Percentiles rank a stretch among this genome's conserved stretches.
These are phyloP conservation scores for Distichodus sexfasciatus DNA, from an alignment of 2,797 vertebrate species.

Conservation along the genomic window DNA sequence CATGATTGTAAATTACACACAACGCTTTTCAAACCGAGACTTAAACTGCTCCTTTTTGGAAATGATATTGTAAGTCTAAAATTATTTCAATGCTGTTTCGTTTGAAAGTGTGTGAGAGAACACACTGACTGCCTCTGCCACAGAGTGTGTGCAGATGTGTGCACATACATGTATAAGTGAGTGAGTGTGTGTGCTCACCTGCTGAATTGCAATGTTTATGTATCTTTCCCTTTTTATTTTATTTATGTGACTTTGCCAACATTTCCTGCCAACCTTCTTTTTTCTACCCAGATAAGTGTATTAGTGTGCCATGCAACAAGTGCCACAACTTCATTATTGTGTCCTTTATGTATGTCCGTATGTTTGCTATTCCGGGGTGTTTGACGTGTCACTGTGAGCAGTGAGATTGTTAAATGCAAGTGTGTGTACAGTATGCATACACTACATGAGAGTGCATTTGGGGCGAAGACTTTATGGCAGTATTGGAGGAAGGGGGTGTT, in stretches of 20 bases:
- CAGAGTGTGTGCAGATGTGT: conserved; percentile 18
- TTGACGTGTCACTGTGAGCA: conserved; percentile 46
- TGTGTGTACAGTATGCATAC: conserved; percentile 35
- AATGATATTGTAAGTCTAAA: conserved; percentile 25
- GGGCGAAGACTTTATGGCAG: conserved; percentile 30
- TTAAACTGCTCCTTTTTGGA: conserved; percentile 19
- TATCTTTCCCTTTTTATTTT: conserved; percentile 23
- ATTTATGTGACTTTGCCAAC: conserved; percentile 13
- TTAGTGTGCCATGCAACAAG: conserved; percentile 44
- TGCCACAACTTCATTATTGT: conserved; percentile 31
- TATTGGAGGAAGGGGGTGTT: conserved; percentile 40
- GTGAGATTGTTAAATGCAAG: conserved; percentile 31
- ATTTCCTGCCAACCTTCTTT: neutral
- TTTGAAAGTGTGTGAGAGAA: conserved; percentile 23
- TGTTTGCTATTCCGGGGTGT: conserved; percentile 37
- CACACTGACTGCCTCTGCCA: conserved; percentile 33
- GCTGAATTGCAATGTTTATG: conserved; percentile 26
- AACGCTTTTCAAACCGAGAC: conserved; percentile 31
- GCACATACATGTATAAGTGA: conserved; percentile 13
- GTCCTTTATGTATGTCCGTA: conserved; percentile 26
- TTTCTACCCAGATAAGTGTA: conserved; percentile 33
- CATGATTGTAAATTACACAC: conserved; percentile 30
- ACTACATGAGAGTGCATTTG: conserved; percentile 17
- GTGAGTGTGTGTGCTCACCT: conserved; percentile 23
- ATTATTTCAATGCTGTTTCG: conserved; percentile 17